Evolutionary conservation across 2,797 vertebrate genomes (phyloP).

Genomic region (Mus spretus): DNA sequence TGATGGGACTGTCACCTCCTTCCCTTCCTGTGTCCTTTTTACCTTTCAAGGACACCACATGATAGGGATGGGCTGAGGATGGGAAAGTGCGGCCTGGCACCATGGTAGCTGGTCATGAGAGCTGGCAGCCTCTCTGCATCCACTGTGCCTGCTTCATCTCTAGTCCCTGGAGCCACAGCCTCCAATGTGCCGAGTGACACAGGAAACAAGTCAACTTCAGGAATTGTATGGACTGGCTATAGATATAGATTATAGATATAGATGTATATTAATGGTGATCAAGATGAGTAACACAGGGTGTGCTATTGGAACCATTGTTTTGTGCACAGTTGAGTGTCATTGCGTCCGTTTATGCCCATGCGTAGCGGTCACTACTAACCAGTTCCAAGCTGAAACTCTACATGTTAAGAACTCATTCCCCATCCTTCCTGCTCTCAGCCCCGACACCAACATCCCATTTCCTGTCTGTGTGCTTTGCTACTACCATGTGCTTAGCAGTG

Average conservation of each 20-base stretch:
- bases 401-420: background rate
- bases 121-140: background rate
- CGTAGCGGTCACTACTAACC: background rate
- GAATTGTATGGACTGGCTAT: background rate
- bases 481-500: accelerated
- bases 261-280: background rate
- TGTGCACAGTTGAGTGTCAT: background rate
- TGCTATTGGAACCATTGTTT: background rate
- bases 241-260: too few relatives aligned
- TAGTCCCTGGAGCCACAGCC: background rate
- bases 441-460: background rate
- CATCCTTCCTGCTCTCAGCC: too few relatives aligned
- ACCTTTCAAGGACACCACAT: background rate
- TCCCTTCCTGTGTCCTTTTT: background rate
- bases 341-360: background rate
- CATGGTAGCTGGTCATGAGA: background rate
- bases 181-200: background rate
- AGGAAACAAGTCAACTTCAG: background rate
- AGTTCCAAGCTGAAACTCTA: background rate
- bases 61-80: background rate
- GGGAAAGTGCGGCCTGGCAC: background rate
- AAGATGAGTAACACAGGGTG: background rate
- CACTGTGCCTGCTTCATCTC: background rate
- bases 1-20: background rate
- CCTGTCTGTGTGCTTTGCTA: background rate